Evolutionary conservation across 2,797 vertebrate species (phyloP).

Genomic region (Parauchenoglanis punctatus): DNA sequence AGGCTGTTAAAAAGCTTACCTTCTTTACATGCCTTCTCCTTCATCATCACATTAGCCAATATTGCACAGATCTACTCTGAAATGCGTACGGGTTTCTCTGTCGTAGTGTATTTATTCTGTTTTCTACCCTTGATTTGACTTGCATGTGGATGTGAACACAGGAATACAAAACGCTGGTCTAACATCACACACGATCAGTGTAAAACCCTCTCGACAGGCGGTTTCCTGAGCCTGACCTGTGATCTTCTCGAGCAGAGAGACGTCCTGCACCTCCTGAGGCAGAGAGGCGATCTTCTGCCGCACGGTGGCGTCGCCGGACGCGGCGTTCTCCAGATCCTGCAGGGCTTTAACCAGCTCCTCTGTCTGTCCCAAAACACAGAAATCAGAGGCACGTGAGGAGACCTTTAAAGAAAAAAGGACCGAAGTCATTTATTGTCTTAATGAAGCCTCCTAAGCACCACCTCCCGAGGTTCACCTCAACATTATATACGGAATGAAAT

Average conservation of each 20-base stretch:
- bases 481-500: neutral
- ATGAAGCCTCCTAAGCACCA: neutral
- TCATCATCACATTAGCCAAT: neutral
- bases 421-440: neutral
- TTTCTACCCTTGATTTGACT: neutral
- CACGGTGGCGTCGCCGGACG: conserved; percentile 93
- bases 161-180: neutral
- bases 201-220: neutral
- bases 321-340: conserved; percentile 96
- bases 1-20: no score
- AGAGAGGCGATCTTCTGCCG: conserved; percentile 96
- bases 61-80: neutral
- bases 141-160: neutral
- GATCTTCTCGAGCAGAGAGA: conserved; percentile 95
- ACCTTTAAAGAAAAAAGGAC: no score
- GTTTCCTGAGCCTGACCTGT: conserved; percentile 76
- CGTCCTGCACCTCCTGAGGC: conserved; percentile 97
- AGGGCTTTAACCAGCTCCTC: conserved; percentile 97
- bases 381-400: neutral
- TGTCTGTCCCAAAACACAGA: conserved; percentile 72
- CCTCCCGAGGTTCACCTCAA: neutral
- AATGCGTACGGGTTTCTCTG: neutral
- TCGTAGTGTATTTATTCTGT: neutral
- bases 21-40: neutral
- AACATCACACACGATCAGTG: neutral